Evolutionary conservation across 2,797 vertebrate genomes (phyloP).

Genomic region (Propithecus perrieri): DNA sequence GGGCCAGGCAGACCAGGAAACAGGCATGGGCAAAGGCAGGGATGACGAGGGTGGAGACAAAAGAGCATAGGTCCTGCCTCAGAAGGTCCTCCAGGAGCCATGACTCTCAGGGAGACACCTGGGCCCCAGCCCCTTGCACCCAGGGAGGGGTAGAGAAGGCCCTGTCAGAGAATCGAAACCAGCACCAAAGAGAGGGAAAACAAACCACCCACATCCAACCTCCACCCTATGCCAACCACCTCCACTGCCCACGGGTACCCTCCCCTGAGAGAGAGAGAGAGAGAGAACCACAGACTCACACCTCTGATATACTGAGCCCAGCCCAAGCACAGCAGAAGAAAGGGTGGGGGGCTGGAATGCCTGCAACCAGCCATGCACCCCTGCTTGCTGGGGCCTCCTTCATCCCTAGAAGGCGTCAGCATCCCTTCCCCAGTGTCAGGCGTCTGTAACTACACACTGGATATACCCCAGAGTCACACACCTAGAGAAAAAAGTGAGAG

Average conservation of each 20-base stretch:
- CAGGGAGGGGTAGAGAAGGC: neutral
- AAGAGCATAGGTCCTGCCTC: neutral
- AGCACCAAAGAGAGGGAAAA: conserved; percentile 67
- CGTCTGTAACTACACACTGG: neutral
- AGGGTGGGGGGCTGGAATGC: neutral
- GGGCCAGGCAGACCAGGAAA: conserved; percentile 52
- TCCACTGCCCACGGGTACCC: conserved; percentile 27
- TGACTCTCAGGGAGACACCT: neutral
- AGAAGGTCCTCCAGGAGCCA: neutral
- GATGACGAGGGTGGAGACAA: neutral
- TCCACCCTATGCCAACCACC: conserved; percentile 47
- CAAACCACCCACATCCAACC: conserved; percentile 67
- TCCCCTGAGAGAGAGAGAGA: conserved; percentile 5
- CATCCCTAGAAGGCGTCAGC: neutral
- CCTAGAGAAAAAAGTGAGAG: neutral
- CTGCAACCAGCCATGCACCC: neutral
- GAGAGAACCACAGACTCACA: conserved; percentile 61
- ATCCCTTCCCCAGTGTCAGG: neutral
- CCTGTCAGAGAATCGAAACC: conserved; percentile 51
- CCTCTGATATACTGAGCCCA: neutral
- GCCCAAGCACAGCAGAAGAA: neutral
- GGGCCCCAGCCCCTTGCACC: neutral
- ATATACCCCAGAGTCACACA: neutral
- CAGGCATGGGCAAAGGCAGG: conserved; percentile 15
- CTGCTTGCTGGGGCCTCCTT: neutral